phyloP scores from a whole-genome alignment of 2,888 invertebrate species.

The Sesia bembeciformis region DNA sequence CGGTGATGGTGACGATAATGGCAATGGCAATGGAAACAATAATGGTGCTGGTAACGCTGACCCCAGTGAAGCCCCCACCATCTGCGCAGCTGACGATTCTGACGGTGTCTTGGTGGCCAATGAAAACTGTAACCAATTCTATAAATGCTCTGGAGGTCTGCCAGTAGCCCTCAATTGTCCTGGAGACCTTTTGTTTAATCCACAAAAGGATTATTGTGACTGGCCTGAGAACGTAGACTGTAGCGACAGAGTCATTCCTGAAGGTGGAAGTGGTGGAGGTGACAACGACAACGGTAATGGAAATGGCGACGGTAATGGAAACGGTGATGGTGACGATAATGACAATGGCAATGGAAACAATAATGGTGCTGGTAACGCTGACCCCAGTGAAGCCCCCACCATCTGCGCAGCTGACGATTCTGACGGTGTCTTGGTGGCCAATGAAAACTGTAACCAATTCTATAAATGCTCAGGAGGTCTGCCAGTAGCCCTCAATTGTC shows the following conservation, averaged over 20 bases:
- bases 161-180: constrained; percentile 19
- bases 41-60: constrained; percentile 10
- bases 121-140: constrained; percentile 30
- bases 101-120: constrained; percentile 22
- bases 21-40: constrained; percentile 1
- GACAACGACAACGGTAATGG: constrained; percentile 3
- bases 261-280: constrained; percentile 4
- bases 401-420: constrained; percentile 23
- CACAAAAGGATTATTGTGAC: constrained; percentile 19
- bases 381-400: constrained; percentile 7
- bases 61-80: constrained; percentile 21
- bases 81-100: constrained; percentile 21
- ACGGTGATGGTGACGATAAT: constrained; percentile 8
- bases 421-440: constrained; percentile 23
- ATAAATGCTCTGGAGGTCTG: constrained; percentile 19
- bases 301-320: constrained; percentile 2
- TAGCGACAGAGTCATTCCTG: constrained; percentile 16
- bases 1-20: constrained; percentile 2
- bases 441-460: constrained; percentile 31
- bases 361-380: constrained; percentile 9
- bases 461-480: constrained; percentile 23
- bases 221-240: constrained; percentile 25
- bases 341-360: constrained; percentile 3
- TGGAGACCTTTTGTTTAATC: constrained; percentile 18
- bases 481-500: constrained; percentile 21